Evolutionary conservation across 2,888 invertebrate species (phyloP), one percentile per base, ranked within the genome.

Genomic region (Cecidostiba fungosa): DNA sequence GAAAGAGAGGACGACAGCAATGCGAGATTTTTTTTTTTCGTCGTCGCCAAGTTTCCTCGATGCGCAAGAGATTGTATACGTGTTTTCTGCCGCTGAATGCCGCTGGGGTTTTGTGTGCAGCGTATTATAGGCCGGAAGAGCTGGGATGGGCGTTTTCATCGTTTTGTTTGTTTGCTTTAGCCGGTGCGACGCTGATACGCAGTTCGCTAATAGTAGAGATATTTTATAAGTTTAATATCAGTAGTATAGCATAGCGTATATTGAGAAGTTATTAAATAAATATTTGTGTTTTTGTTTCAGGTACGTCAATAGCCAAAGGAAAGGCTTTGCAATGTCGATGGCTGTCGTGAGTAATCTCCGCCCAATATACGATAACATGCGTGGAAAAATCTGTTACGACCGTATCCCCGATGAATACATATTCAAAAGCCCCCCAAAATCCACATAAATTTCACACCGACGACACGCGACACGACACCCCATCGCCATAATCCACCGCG

Each of bases 241-340:
- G n/a, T 32, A 32, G 32, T 32, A 32, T 32, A 3, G 1, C 50
- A n/a, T n/a, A n/a, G n/a, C 19, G 50, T 19, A 10, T 50, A 59
- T 59, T 8, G n/a, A 59, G n/a, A 59, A 6, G n/a, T 59, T 59
- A n/a, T 8, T 23, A 23, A 59, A 23, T 59, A 59, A 59, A 59
- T n/a, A 59, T 59, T 59, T 59, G 6, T 66, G 26, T 66, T 66
- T 66, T 12, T 66, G 66, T 66, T 66, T 26, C 66, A 66, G 66
- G 66, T 66, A 66, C 66, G 29, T 66, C 26, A 10, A 19, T n/a
- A n/a, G n/a, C 50, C 19, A n/a, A 12, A 26, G 12, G 16, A 66
- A 14, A 14, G 26, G 1, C 12, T 66, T 66, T 66, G 5, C 12
- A 0, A 14, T 66, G 19, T 23, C 23, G 23, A 23, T 62, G 62